Percentiles rank a stretch among this genome's conserved stretches.
These are phyloP conservation scores for Eurystomus gularis DNA, from an alignment of 2,113 vertebrate species.

Conservation along the genomic window DNA sequence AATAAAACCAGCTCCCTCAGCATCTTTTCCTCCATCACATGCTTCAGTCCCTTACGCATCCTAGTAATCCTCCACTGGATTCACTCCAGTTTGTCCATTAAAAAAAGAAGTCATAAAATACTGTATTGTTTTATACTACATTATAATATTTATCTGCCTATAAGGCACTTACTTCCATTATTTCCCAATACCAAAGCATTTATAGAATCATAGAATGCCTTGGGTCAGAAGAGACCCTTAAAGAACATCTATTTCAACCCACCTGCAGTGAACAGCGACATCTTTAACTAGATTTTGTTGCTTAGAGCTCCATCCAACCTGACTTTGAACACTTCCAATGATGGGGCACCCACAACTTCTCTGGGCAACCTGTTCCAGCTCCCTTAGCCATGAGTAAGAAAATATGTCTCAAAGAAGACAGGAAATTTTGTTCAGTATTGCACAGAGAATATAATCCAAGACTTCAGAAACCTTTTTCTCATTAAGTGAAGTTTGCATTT, in stretches of 20 bases:
- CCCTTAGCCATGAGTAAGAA: not conserved
- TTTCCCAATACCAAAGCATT: not conserved
- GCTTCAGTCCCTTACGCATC: not conserved
- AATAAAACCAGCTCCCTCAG: not conserved
- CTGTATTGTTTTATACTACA: not conserved
- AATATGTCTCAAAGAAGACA: not conserved
- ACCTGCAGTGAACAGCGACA: not conserved
- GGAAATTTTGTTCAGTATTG: not conserved
- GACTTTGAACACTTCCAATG: not conserved
- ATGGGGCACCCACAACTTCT: not conserved
- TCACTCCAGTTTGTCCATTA: not conserved
- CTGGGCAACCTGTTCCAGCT: not conserved
- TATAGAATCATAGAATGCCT: not conserved
- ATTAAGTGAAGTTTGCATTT: not conserved
- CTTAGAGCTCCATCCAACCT: not conserved
- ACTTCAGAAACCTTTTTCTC: not conserved
- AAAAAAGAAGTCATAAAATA: not conserved
- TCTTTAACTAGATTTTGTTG: not conserved
- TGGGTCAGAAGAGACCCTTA: not conserved
- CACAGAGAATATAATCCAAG: not conserved
- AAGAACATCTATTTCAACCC: not conserved
- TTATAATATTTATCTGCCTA: not conserved
- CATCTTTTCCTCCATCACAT: not conserved
- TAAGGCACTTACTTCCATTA: not conserved
- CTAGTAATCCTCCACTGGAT: not conserved